These are phyloP conservation scores for Macrophya annulata DNA, from an alignment of 2,888 invertebrate species.

Conservation along the genomic window DNA sequence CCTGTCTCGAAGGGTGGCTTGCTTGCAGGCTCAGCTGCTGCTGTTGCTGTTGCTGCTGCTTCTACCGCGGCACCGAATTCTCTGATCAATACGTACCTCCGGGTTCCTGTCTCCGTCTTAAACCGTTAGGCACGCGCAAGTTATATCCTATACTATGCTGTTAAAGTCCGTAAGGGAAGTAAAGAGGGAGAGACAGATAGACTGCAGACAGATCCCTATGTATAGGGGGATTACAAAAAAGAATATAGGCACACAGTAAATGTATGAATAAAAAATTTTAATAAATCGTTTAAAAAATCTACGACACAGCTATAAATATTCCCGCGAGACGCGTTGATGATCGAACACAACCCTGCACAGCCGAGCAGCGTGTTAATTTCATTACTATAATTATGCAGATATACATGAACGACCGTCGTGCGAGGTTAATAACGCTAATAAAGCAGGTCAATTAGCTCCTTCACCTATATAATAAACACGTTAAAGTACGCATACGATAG, in stretches of 20 bases:
- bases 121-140: neutral
- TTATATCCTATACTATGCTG: neutral
- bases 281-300: too few species aligned
- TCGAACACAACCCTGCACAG: neutral
- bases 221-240: neutral
- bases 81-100: conserved; percentile 43
- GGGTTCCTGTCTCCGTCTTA: conserved; percentile 8
- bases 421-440: conserved; percentile 25
- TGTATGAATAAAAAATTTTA: too few species aligned
- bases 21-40: conserved; percentile 41
- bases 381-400: neutral
- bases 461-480: neutral
- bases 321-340: neutral
- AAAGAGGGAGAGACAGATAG: conserved; percentile 17
- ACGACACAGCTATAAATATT: too few species aligned
- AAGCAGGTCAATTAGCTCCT: conserved; percentile 28
- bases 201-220: neutral
- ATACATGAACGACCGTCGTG: neutral
- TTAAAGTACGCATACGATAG: neutral
- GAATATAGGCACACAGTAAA: neutral
- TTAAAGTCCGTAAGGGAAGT: neutral
- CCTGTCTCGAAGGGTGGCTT: conserved; percentile 61
- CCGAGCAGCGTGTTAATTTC: neutral
- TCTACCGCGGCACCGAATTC: conserved; percentile 21
- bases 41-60: conserved; percentile 25